phyloP scores from a whole-genome alignment of 2,797 vertebrate species.

The Siniperca undulata region DNA sequence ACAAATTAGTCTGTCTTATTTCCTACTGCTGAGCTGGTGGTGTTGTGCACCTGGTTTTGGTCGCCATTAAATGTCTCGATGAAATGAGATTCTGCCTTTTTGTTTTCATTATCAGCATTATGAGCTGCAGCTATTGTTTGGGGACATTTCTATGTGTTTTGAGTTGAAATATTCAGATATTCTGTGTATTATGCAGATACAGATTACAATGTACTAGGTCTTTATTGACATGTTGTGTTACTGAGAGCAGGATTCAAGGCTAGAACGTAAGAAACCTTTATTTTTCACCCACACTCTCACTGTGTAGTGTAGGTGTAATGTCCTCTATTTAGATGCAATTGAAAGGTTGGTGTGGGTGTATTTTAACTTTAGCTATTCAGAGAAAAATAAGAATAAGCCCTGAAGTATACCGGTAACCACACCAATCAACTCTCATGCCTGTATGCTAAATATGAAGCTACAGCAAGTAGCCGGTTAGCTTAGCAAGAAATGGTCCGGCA shows the following conservation, averaged over 20 bases:
- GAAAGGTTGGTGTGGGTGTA: constrained; percentile 66
- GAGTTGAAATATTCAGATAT: constrained; percentile 9
- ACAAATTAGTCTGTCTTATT: constrained; percentile 59
- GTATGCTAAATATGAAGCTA: background rate
- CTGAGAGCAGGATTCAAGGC: constrained; percentile 38
- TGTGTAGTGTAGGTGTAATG: constrained; percentile 59
- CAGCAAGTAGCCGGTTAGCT: background rate
- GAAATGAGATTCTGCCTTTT: constrained; percentile 12
- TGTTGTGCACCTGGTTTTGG: constrained; percentile 37
- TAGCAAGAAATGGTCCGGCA: background rate
- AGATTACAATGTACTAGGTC: background rate
- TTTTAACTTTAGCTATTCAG: constrained; percentile 52
- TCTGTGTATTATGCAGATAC: background rate
- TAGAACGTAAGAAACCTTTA: constrained; percentile 48
- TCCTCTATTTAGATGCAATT: constrained; percentile 68
- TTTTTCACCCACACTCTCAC: constrained; percentile 45
- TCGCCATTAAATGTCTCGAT: constrained; percentile 14
- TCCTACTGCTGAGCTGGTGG: constrained; percentile 36
- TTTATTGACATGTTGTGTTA: constrained; percentile 14
- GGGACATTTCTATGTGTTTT: background rate
- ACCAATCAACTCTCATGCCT: background rate
- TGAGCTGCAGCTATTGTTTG: background rate
- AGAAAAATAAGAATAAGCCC: constrained; percentile 47
- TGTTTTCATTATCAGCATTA: constrained; percentile 14
- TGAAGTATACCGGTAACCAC: constrained; percentile 18